Percentiles rank a stretch among this genome's conserved stretches.
These are phyloP conservation scores for Anarhynchus alexandrinus DNA, from an alignment of 2,113 vertebrate genomes.

Conservation along the genomic window DNA sequence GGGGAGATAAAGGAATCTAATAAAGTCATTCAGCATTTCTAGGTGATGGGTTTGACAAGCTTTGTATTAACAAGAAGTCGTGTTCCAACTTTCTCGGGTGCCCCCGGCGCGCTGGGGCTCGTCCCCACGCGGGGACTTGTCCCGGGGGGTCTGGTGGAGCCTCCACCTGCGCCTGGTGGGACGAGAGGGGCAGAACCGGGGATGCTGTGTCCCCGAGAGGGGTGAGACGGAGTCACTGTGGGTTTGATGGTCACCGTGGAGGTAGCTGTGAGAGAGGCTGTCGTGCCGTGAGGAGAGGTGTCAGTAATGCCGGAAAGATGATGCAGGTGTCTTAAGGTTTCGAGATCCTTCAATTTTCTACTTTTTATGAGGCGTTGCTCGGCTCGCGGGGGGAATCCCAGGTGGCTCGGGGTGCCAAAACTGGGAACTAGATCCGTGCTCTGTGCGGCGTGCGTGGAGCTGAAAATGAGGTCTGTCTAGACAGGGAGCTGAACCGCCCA, in stretches of 20 bases:
- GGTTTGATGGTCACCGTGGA: not conserved
- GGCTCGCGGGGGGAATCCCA: not conserved
- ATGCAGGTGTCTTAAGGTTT: not conserved
- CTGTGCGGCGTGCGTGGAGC: not conserved
- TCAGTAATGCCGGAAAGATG: not conserved
- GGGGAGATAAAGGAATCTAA: constrained; percentile 79
- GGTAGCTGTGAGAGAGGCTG: not conserved
- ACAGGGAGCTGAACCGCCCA: not conserved
- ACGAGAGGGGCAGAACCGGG: not conserved
- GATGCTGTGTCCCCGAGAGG: not conserved
- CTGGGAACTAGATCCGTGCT: not conserved
- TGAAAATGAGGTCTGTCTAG: constrained; percentile 51
- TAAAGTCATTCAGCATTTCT: constrained; percentile 76
- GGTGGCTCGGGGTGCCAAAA: not conserved
- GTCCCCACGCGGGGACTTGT: not conserved
- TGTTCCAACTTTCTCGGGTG: constrained; percentile 50
- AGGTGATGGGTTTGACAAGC: constrained; percentile 79
- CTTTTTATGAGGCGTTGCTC: not conserved
- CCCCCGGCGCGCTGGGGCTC: not conserved
- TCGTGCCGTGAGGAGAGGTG: not conserved
- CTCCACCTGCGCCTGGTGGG: not conserved
- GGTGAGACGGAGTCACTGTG: not conserved
- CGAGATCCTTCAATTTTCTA: constrained; percentile 9
- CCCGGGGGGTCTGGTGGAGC: constrained; percentile 5
- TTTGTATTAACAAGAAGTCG: constrained; percentile 70